These are phyloP conservation scores for Crematogaster levior DNA, from an alignment of 2,888 invertebrate species.

Conservation along the genomic window DNA sequence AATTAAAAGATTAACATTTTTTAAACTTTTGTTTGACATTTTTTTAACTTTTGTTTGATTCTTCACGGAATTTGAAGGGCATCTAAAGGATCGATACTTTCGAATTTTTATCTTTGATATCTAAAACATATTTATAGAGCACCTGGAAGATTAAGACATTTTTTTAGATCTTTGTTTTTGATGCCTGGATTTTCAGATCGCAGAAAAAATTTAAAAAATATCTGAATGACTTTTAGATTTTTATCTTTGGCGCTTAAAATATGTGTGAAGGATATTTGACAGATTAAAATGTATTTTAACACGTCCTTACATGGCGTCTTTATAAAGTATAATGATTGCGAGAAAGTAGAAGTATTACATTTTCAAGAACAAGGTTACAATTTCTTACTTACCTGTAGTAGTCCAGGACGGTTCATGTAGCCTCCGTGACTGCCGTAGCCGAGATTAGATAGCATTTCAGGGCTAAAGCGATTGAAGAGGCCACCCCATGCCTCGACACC, in stretches of 20 bases:
- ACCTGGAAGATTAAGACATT: not conserved
- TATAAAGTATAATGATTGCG: not conserved
- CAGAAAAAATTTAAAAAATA: not conserved
- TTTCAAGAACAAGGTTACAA: not conserved
- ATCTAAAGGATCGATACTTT: not conserved
- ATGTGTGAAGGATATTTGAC: not conserved
- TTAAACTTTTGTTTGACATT: not conserved
- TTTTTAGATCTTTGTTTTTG: not conserved
- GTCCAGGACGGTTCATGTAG: conserved; percentile 85
- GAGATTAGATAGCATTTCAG: conserved; percentile 93
- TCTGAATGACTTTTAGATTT: not conserved
- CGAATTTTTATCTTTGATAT: not conserved
- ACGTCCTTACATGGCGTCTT: not conserved
- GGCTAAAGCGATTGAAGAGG: conserved; percentile 94
- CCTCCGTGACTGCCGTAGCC: conserved; percentile 91
- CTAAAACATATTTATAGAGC: not conserved
- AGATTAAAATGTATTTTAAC: not conserved
- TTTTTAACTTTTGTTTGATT: not conserved
- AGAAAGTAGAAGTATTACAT: not conserved
- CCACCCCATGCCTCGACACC: conserved; percentile 91
- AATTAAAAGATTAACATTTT: not conserved
- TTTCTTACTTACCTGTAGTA: conserved; percentile 86
- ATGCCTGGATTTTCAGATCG: not conserved
- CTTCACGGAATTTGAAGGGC: not conserved
- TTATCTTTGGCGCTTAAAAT: not conserved